Conservation (phyloP, 2,113 vertebrate species). For the Anguilla rostrata region DNA sequence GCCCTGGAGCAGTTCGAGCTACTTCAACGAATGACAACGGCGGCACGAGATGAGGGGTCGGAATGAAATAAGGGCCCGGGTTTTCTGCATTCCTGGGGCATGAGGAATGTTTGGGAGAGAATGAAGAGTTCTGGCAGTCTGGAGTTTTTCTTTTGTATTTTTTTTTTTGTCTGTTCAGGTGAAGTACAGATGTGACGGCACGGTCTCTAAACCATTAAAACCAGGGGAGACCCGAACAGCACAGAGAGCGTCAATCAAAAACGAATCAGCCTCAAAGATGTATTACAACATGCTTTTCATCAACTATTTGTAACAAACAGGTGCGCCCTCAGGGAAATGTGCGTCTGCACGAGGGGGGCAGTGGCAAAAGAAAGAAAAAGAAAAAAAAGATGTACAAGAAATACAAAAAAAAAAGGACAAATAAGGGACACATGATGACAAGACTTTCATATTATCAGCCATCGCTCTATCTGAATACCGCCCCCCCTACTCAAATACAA, state of each 20-base stretch:
- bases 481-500: constrained; percentile 52
- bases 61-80: neutral
- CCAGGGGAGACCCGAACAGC: neutral
- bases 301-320: neutral
- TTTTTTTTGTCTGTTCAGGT: neutral
- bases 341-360: neutral
- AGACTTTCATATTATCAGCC: constrained; percentile 25
- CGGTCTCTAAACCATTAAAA: neutral
- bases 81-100: neutral
- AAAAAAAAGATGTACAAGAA: neutral
- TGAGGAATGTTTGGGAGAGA: neutral
- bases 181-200: neutral
- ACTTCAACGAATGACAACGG: neutral
- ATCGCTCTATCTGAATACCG: constrained; percentile 56
- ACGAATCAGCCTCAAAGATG: neutral
- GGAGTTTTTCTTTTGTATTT: too few relatives aligned
- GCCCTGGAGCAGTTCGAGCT: neutral
- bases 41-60: neutral
- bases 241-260: neutral
- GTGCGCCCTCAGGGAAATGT: neutral
- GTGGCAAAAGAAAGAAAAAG: neutral
- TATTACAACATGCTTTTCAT: neutral
- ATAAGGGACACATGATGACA: neutral
- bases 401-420: too few relatives aligned
- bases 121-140: neutral